A percentile compares a stretch with the other conserved stretches of the same genome.
Conservation (phyloP, 2,797 vertebrate species). For the Sebastes variabilis region DNA sequence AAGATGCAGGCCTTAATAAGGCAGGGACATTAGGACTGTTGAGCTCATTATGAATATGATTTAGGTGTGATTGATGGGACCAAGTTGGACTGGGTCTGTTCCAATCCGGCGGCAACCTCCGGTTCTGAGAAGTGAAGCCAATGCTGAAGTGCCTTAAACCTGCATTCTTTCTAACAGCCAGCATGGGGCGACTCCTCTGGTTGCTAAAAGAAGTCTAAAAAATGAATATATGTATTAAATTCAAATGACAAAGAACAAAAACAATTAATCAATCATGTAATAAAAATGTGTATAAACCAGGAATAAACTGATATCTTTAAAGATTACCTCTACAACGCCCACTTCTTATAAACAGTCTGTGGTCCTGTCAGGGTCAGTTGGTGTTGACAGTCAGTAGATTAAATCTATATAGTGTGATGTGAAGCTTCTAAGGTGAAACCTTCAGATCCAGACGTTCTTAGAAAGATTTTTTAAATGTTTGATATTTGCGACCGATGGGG, state of each 20-base stretch:
- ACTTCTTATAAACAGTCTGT: too few species aligned
- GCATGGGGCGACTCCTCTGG: too few species aligned
- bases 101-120: neutral
- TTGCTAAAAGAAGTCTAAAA: too few species aligned
- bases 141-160: too few species aligned
- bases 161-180: too few species aligned
- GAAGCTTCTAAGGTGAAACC: neutral
- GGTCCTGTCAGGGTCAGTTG: neutral
- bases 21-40: neutral
- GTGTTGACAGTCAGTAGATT: neutral
- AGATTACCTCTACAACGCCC: too few species aligned
- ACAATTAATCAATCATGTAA: too few species aligned
- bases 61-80: neutral
- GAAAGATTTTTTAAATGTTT: neutral
- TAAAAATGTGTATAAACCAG: too few species aligned
- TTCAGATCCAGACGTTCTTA: accelerated
- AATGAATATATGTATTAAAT: too few species aligned
- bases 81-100: neutral
- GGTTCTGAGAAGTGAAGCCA: too few species aligned
- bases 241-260: too few species aligned
- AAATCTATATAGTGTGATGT: neutral
- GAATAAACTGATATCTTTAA: too few species aligned
- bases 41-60: neutral
- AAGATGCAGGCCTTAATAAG: neutral
- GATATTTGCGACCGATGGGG: neutral